Percentiles rank a stretch among this genome's conserved stretches.
These are phyloP conservation scores for Damaliscus lunatus DNA, from an alignment of 2,113 vertebrate species.

Conservation along the genomic window DNA sequence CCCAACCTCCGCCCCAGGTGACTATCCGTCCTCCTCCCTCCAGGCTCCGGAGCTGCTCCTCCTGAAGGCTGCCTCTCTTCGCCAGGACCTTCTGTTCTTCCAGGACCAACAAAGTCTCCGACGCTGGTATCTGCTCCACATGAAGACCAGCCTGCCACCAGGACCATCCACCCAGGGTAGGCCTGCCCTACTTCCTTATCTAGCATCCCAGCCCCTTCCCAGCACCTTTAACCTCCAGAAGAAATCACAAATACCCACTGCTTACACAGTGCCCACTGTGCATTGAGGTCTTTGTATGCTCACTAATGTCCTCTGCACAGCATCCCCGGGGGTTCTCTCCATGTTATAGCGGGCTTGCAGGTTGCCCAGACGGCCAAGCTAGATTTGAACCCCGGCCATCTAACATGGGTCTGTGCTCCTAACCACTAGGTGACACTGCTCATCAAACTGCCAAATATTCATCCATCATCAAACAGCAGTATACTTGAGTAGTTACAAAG, in stretches of 20 bases:
- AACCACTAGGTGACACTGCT: background rate
- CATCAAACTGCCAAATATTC: background rate
- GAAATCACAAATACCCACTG: background rate
- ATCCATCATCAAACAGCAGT: background rate
- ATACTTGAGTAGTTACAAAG: background rate
- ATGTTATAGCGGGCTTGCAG: background rate
- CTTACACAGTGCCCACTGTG: background rate
- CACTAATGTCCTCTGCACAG: background rate
- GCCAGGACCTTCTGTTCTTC: slow-evolving; percentile 65
- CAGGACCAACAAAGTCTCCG: slow-evolving; percentile 50
- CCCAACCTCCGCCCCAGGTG: background rate
- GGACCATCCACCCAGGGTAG: slow-evolving; percentile 53
- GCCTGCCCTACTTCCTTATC: background rate
- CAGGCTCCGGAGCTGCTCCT: slow-evolving; percentile 65
- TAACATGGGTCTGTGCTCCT: background rate
- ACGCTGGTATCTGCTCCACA: background rate
- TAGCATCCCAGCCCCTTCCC: background rate
- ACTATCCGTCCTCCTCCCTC: background rate
- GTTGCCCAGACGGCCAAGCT: background rate
- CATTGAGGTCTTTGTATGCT: background rate
- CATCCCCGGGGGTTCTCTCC: background rate
- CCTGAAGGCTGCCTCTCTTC: slow-evolving; percentile 48
- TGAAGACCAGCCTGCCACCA: slow-evolving; percentile 8
- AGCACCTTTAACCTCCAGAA: background rate
- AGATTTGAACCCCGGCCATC: background rate